Conservation (phyloP, 2,113 vertebrate genomes). For the Thunnus maccoyii region DNA sequence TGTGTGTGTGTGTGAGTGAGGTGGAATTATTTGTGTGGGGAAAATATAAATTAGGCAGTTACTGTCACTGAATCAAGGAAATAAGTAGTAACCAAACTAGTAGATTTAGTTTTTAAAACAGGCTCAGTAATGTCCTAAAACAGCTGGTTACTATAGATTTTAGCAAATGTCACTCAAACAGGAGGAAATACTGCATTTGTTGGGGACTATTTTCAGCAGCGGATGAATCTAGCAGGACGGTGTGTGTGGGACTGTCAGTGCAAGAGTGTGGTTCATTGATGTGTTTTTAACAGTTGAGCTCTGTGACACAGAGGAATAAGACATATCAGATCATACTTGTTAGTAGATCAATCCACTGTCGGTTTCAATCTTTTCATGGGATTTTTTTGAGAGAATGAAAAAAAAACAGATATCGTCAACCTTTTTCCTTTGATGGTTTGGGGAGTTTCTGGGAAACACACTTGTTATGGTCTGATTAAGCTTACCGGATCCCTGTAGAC, state of each 20-base stretch:
- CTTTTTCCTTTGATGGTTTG: neutral
- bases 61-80: no score
- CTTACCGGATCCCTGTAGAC: no score
- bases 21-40: no score
- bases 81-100: no score
- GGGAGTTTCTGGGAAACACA: neutral
- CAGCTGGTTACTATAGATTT: no score
- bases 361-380: neutral
- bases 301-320: neutral
- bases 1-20: no score
- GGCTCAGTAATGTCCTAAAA: no score
- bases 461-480: conserved; percentile 1
- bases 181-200: neutral
- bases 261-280: no score
- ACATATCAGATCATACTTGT: no score
- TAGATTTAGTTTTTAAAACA: no score
- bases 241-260: neutral
- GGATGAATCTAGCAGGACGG: neutral
- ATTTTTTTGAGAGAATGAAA: neutral
- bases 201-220: neutral
- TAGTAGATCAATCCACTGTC: neutral
- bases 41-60: no score
- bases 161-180: no score
- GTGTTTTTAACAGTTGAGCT: neutral
- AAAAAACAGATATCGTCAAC: neutral